Evolutionary conservation across 2,888 invertebrate species (phyloP).

Genomic region (Trisateles emortualis): DNA sequence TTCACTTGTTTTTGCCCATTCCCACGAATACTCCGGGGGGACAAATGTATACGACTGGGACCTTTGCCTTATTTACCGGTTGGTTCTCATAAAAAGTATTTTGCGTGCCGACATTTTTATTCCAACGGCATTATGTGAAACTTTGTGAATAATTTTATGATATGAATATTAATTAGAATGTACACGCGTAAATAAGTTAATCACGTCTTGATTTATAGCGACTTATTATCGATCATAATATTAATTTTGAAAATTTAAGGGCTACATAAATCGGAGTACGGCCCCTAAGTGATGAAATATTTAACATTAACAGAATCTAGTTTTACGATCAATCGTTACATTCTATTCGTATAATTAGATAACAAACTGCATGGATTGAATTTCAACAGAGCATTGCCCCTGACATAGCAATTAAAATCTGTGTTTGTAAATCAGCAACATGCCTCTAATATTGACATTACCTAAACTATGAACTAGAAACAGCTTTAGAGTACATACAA

Average conservation of each 20-base stretch:
- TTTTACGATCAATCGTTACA: conserved; percentile 5
- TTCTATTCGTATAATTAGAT: conserved; percentile 16
- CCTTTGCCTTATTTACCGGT: conserved; percentile 70
- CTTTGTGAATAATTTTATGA: conserved; percentile 44
- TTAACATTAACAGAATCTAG: conserved; percentile 18
- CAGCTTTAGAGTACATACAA: too few relatives aligned
- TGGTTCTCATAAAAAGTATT: conserved; percentile 61
- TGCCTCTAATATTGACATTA: too few relatives aligned
- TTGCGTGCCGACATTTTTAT: conserved; percentile 53
- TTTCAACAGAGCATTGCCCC: background rate
- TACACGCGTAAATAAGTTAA: conserved; percentile 28
- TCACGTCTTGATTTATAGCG: conserved; percentile 24
- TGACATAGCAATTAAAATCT: background rate
- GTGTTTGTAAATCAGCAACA: background rate
- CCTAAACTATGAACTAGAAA: too few relatives aligned
- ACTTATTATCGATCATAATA: too few relatives aligned
- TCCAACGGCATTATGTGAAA: conserved; percentile 41
- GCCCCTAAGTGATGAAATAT: conserved; percentile 26
- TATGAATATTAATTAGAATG: conserved; percentile 30
- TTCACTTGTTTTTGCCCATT: conserved; percentile 79
- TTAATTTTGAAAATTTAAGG: too few relatives aligned
- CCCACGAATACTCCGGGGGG: conserved; percentile 69
- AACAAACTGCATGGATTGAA: background rate
- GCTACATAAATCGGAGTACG: too few relatives aligned
- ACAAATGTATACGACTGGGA: conserved; percentile 70